These are phyloP conservation scores for Pterois miles DNA, from an alignment of 2,797 vertebrate species.

Conservation along the genomic window DNA sequence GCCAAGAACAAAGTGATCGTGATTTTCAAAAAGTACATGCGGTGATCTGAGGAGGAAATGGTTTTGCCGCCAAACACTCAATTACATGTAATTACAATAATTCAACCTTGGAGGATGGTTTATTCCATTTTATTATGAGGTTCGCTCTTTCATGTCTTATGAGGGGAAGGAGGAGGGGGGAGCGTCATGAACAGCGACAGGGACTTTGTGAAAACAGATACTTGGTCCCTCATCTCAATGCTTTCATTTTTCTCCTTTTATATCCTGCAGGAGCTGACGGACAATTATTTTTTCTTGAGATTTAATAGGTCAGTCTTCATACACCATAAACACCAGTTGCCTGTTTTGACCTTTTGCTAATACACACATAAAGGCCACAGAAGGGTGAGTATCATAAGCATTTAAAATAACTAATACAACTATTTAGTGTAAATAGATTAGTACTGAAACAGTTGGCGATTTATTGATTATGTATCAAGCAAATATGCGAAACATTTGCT, in stretches of 20 bases:
- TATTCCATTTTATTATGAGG: slow-evolving; percentile 82
- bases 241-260: slow-evolving; percentile 56
- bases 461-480: background rate
- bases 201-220: slow-evolving; percentile 78
- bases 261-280: slow-evolving; percentile 41
- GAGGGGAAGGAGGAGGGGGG: slow-evolving; percentile 1
- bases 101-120: slow-evolving; percentile 81
- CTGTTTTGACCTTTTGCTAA: slow-evolving; percentile 50
- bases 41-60: slow-evolving; percentile 77
- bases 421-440: background rate
- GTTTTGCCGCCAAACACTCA: slow-evolving; percentile 81
- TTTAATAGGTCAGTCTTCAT: slow-evolving; percentile 23
- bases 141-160: slow-evolving; percentile 75
- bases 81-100: slow-evolving; percentile 83
- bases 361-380: slow-evolving; percentile 34
- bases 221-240: slow-evolving; percentile 50
- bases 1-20: slow-evolving; percentile 79
- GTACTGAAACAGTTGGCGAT: background rate
- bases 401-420: background rate
- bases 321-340: slow-evolving; percentile 1
- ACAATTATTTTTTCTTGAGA: slow-evolving; percentile 54
- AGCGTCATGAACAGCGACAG: slow-evolving; percentile 45
- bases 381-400: background rate
- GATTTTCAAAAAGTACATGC: slow-evolving; percentile 76
- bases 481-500: background rate